phyloP scores from a whole-genome alignment of 2,888 invertebrate genomes.

The Acleris emargana region DNA sequence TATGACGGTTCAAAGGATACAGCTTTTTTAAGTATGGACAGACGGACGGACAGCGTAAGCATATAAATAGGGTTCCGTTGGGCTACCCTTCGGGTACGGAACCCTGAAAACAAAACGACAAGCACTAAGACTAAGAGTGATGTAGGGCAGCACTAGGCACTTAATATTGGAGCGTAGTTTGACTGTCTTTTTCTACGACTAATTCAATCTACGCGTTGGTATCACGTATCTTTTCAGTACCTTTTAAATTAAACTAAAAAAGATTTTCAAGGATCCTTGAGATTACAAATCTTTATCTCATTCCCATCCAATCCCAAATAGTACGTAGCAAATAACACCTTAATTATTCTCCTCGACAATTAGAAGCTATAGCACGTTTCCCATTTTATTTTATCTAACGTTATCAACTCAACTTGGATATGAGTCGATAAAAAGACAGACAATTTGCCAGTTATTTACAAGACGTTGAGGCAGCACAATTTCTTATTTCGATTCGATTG shows the following conservation, averaged over 20 bases:
- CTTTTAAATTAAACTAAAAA: not conserved
- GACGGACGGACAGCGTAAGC: no score
- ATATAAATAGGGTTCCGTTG: no score
- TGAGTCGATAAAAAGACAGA: slow-evolving; percentile 58
- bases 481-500: slow-evolving; percentile 60
- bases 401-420: slow-evolving; percentile 55
- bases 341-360: slow-evolving; percentile 12
- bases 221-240: not conserved
- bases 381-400: slow-evolving; percentile 62
- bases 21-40: no score
- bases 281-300: slow-evolving; percentile 17
- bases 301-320: slow-evolving; percentile 15
- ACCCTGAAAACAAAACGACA: no score
- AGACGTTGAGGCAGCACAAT: slow-evolving; percentile 66
- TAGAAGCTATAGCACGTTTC: slow-evolving; percentile 52
- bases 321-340: slow-evolving; percentile 19
- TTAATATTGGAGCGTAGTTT: no score
- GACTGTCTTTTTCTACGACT: no score
- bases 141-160: no score
- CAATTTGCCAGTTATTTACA: slow-evolving; percentile 63
- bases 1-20: no score
- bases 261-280: not conserved
- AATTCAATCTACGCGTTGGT: not conserved
- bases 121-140: no score
- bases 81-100: no score